A percentile compares a stretch with the other conserved stretches of the same genome.
Evolutionary conservation across 23 tunicate species (phyloP).

Genomic region (Trididemnum clinides): DNA sequence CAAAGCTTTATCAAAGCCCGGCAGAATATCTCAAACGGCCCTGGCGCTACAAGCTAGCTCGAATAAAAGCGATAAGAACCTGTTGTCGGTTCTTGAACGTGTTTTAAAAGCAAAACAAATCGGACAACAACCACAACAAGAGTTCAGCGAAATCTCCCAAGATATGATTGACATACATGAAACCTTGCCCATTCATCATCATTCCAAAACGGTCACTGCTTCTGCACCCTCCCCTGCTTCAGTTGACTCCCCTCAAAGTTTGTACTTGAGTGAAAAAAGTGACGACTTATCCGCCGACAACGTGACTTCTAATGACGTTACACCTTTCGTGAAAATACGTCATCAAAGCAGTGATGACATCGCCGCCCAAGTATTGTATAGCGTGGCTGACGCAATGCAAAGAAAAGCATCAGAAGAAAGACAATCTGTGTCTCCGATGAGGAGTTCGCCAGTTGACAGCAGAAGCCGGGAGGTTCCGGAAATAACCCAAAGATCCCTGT

Average conservation of each 20-base stretch:
- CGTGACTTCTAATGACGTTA: slow-evolving; percentile 21
- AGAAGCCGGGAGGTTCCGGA: slow-evolving; percentile 6
- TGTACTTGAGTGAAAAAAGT: slow-evolving; percentile 43
- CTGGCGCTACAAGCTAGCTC: slow-evolving; percentile 6
- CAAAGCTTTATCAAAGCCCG: slow-evolving; percentile 59
- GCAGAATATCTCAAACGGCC: slow-evolving; percentile 42
- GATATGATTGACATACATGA: slow-evolving; percentile 75
- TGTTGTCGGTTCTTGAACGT: slow-evolving; percentile 64
- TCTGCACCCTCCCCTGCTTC: slow-evolving; percentile 40
- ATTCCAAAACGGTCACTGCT: not conserved
- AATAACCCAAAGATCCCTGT: not conserved
- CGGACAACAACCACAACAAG: slow-evolving; percentile 1
- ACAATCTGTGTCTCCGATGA: not conserved
- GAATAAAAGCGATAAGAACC: slow-evolving; percentile 34
- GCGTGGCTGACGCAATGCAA: not conserved
- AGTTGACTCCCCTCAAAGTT: slow-evolving; percentile 49
- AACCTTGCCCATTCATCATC: slow-evolving; percentile 48
- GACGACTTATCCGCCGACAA: slow-evolving; percentile 42
- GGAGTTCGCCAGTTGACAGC: slow-evolving; percentile 2
- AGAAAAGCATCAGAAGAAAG: slow-evolving; percentile 34
- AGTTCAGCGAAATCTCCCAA: not conserved
- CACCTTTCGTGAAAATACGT: slow-evolving; percentile 40
- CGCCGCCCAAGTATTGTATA: not conserved
- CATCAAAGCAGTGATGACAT: slow-evolving; percentile 23
- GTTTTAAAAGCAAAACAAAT: slow-evolving; percentile 67